Evolutionary conservation across 1,140 invertebrate species (phyloP).

Genomic region (Periplaneta americana): DNA sequence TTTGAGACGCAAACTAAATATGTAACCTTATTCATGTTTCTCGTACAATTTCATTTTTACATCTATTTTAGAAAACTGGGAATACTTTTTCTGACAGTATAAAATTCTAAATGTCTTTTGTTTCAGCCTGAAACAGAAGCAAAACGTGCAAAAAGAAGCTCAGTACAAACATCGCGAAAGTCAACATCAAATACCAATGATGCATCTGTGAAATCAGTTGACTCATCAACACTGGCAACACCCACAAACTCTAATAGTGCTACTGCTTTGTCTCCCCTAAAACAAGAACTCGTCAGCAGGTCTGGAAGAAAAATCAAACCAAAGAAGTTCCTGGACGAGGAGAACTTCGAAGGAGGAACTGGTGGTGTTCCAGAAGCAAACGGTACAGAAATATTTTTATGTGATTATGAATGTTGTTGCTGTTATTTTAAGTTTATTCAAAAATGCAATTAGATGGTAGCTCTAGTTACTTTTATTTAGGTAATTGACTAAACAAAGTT

Average conservation of each 20-base stretch:
- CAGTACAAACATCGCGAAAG: background rate
- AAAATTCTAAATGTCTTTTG: too few species aligned
- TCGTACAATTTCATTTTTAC: too few species aligned
- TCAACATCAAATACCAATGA: background rate
- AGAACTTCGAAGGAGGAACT: conserved; percentile 31
- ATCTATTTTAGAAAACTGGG: too few species aligned
- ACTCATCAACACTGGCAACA: background rate
- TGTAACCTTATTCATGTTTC: too few species aligned
- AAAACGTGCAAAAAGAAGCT: background rate
- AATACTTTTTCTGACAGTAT: too few species aligned
- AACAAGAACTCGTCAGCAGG: conserved; percentile 55
- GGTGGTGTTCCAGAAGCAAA: conserved; percentile 21
- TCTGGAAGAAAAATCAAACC: conserved; percentile 71
- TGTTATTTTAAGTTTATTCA: too few species aligned
- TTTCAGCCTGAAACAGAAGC: background rate
- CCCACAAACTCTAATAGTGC: background rate
- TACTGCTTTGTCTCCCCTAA: background rate
- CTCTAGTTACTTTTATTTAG: too few species aligned
- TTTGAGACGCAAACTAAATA: too few species aligned
- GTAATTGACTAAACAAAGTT: too few species aligned
- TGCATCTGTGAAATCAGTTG: background rate
- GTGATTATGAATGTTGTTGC: too few species aligned
- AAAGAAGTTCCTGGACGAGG: conserved; percentile 48
- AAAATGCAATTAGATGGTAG: too few species aligned
- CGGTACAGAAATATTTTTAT: too few species aligned